phyloP scores from a whole-genome alignment of 2,113 vertebrate species.

The Progne subis region DNA sequence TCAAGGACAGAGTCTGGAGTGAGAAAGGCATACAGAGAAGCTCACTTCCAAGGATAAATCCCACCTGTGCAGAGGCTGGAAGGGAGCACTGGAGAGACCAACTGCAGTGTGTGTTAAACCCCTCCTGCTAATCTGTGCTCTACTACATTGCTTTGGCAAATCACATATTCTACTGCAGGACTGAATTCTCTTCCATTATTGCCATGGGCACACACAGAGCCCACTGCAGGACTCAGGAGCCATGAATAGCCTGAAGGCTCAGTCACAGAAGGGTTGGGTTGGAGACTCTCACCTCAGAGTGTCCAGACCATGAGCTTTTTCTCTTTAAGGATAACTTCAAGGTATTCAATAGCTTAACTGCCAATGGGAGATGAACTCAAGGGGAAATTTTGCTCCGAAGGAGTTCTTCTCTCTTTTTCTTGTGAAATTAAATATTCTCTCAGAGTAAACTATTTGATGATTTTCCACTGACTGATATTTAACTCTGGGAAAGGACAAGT shows the following conservation, averaged over 20 bases:
- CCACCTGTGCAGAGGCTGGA: neutral
- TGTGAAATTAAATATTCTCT: neutral
- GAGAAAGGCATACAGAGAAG: neutral
- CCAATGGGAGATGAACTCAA: neutral
- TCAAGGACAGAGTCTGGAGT: neutral
- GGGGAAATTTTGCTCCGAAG: neutral
- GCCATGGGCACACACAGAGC: fast-evolving
- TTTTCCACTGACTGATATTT: neutral
- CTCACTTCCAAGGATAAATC: neutral
- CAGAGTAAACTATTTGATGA: neutral
- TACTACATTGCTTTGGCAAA: neutral
- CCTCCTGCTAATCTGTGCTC: neutral
- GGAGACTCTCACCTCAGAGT: neutral
- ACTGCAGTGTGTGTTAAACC: neutral
- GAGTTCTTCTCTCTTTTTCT: neutral
- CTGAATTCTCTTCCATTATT: neutral
- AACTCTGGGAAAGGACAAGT: neutral
- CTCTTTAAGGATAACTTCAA: neutral
- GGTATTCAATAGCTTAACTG: neutral
- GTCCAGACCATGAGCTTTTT: neutral
- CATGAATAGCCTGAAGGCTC: neutral
- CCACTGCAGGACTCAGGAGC: neutral
- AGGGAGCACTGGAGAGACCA: neutral
- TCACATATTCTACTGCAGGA: too few species aligned
- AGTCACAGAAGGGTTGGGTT: fast-evolving